phyloP scores from a whole-genome alignment of 2,113 vertebrate genomes.

The Bubo blakistoni region DNA sequence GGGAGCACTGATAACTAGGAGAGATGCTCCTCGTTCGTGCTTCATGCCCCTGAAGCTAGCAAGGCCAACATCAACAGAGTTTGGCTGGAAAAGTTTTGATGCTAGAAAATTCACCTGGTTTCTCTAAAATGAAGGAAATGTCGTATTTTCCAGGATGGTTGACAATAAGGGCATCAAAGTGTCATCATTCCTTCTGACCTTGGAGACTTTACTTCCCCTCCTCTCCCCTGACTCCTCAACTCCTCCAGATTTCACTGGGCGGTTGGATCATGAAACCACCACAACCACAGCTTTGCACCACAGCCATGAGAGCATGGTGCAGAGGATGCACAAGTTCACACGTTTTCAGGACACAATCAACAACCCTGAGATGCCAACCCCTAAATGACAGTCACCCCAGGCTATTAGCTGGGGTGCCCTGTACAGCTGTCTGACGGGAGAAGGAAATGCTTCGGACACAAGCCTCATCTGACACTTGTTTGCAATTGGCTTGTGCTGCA shows the following conservation, averaged over 20 bases:
- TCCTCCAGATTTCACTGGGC: not conserved
- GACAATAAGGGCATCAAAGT: not conserved
- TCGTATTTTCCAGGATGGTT: not conserved
- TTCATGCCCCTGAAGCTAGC: not conserved
- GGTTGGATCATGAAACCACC: not conserved
- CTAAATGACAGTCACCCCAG: not conserved
- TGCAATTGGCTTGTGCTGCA: not conserved
- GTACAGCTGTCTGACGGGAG: not conserved
- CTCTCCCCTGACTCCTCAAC: not conserved
- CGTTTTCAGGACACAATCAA: not conserved
- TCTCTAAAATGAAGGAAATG: not conserved
- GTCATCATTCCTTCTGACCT: not conserved
- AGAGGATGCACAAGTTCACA: not conserved
- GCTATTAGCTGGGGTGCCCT: not conserved
- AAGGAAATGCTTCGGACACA: not conserved
- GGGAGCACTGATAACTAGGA: not conserved
- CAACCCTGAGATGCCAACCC: rapidly evolving
- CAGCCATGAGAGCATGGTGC: rapidly evolving
- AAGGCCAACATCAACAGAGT: not conserved
- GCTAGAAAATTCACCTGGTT: not conserved
- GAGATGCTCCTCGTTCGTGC: not conserved
- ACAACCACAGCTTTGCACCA: not conserved
- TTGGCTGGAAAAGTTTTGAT: not conserved
- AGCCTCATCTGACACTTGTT: not conserved
- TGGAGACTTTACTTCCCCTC: not conserved